Conservation (phyloP, 2,888 invertebrate species). For the Halictus ligatus region DNA sequence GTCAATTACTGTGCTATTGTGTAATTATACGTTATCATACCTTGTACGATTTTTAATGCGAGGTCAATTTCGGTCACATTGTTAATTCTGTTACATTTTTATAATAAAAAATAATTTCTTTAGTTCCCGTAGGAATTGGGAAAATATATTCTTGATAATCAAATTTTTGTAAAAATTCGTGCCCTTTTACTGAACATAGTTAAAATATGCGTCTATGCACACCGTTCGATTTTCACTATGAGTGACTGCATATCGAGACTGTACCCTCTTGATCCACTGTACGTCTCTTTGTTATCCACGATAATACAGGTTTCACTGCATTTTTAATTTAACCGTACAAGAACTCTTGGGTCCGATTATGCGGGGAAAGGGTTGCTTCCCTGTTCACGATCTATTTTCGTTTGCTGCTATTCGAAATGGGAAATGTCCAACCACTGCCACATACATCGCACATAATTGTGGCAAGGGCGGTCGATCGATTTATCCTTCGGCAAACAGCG, state of each 20-base stretch:
- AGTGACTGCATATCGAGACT: not conserved
- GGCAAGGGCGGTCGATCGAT: constrained; percentile 9
- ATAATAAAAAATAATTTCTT: too few relatives aligned
- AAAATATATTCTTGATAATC: not conserved
- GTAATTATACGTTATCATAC: too few relatives aligned
- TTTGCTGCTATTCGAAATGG: not conserved
- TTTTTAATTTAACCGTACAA: not conserved
- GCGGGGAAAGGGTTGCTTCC: not conserved
- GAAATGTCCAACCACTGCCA: not conserved
- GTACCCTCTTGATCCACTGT: not conserved
- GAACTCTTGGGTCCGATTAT: not conserved
- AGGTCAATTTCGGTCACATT: too few relatives aligned
- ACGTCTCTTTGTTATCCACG: not conserved
- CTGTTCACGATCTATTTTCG: not conserved
- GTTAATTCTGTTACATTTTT: too few relatives aligned
- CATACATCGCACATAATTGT: not conserved
- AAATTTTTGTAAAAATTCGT: not conserved
- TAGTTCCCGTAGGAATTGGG: too few relatives aligned
- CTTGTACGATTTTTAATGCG: too few relatives aligned
- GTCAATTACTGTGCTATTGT: too few relatives aligned
- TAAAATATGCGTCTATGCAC: too few relatives aligned
- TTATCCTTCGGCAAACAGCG: not conserved
- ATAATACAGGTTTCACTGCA: not conserved
- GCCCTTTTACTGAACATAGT: not conserved
- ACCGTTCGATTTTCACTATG: too few relatives aligned